Conservation (phyloP, 2,113 vertebrate genomes). For the Tetraodon nigroviridis region DNA sequence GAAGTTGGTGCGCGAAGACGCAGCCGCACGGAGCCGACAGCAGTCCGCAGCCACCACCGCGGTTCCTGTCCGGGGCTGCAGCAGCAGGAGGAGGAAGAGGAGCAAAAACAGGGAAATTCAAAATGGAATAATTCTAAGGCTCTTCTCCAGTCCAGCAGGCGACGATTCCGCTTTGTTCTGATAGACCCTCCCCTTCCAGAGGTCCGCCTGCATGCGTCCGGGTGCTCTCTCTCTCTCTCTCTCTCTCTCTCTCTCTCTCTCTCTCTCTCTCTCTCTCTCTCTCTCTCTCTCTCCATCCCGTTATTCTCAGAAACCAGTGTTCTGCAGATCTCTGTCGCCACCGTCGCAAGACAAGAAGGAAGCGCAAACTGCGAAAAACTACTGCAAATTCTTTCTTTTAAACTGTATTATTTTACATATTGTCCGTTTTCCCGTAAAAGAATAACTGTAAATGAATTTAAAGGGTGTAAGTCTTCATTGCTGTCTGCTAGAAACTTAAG, state of each 20-base stretch:
- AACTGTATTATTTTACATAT: no score
- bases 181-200: conserved; percentile 7
- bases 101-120: not conserved
- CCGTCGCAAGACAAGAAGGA: conserved; percentile 17
- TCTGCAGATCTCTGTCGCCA: conserved; percentile 64
- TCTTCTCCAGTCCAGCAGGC: not conserved
- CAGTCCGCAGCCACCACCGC: conserved; percentile 22
- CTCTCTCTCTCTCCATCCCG: conserved; percentile 3
- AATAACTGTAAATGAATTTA: no score
- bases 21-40: conserved; percentile 51
- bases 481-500: no score
- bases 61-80: conserved; percentile 17
- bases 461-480: no score
- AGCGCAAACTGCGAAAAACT: not conserved
- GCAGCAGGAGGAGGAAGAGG: conserved; percentile 24
- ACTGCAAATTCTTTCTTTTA: not conserved
- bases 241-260: conserved; percentile 21
- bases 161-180: conserved; percentile 31
- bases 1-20: conserved; percentile 44
- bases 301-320: conserved; percentile 1
- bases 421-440: no score
- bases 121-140: not conserved
- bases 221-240: conserved; percentile 10
- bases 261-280: conserved; percentile 17
- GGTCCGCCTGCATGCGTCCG: not conserved